Evolutionary conservation across 2,797 vertebrate species (phyloP).

Genomic region (Rousettus madagascariensis): DNA sequence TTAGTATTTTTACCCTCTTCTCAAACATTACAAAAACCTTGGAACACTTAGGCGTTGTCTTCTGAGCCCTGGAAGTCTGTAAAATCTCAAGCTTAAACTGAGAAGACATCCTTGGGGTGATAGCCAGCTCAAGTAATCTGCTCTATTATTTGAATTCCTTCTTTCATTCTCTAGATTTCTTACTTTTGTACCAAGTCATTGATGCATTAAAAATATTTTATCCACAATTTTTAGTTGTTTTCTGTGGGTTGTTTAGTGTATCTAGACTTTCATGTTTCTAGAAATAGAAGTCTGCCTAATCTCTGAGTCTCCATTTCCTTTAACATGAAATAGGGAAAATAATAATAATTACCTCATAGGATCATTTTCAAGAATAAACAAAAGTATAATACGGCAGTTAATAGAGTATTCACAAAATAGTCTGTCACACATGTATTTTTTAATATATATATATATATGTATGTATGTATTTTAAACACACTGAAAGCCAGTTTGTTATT

Average conservation of each 20-base stretch:
- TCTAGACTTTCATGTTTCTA: not conserved
- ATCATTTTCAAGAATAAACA: not conserved
- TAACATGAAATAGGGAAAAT: not conserved
- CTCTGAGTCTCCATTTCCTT: not conserved
- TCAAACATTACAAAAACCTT: not conserved
- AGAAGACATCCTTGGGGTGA: not conserved
- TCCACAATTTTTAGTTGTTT: not conserved
- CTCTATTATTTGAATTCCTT: not conserved
- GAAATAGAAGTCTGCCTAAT: conserved; percentile 15
- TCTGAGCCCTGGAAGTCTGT: not conserved
- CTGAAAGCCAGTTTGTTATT: not conserved
- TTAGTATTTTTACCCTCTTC: not conserved
- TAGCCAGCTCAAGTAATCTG: not conserved
- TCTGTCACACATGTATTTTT: not conserved
- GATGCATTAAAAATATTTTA: not conserved
- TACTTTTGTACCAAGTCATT: not conserved
- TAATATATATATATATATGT: too few relatives aligned
- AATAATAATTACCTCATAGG: not conserved
- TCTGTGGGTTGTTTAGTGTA: not conserved
- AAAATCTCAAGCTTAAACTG: not conserved
- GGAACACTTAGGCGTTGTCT: not conserved
- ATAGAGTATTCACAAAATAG: not conserved
- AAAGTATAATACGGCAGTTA: conserved; percentile 7
- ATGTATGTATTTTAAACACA: not conserved
- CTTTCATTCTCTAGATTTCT: not conserved